These are phyloP conservation scores for Neolamprologus sp. DNA, from an alignment of 2,113 vertebrate species.

Conservation along the genomic window DNA sequence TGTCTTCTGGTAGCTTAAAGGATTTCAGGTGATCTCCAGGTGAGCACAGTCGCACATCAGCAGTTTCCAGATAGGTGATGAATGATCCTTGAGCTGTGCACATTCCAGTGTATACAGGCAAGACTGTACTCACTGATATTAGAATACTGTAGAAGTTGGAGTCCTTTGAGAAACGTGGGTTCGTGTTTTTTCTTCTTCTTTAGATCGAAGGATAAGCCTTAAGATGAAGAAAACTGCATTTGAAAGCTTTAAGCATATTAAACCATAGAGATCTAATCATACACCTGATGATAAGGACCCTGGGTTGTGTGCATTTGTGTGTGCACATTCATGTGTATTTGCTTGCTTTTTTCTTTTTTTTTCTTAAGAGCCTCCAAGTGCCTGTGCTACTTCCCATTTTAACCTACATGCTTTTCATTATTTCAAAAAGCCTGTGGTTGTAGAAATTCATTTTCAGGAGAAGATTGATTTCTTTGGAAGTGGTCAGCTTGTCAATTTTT, in stretches of 20 bases:
- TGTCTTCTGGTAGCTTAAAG: background rate
- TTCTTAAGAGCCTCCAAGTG: background rate
- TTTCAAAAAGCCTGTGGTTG: constrained; percentile 1
- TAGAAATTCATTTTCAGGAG: constrained; percentile 48
- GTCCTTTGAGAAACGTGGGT: background rate
- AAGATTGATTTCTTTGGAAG: constrained; percentile 49
- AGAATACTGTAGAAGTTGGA: background rate
- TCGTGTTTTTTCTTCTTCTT: background rate
- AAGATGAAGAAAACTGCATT: constrained; percentile 25
- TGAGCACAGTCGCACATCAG: background rate
- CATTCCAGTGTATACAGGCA: background rate
- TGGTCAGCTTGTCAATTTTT: constrained; percentile 59
- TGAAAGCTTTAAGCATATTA: constrained; percentile 36
- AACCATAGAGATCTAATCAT: constrained; percentile 43
- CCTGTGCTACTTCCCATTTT: background rate
- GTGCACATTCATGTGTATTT: background rate
- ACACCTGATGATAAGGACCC: constrained; percentile 20
- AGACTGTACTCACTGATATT: constrained; percentile 13
- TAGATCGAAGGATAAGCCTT: constrained; percentile 20
- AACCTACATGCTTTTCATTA: constrained; percentile 45
- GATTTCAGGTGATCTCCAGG: constrained; percentile 2
- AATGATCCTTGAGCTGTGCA: constrained; percentile 2
- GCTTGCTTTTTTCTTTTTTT: background rate
- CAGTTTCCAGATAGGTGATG: constrained; percentile 5
- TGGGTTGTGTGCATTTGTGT: background rate